Evolutionary conservation across 30 jellyfish, hydroid and myxozoan species (phyloP), one percentile per base, ranked within the genome.

Genomic region (Aurelia aurita): DNA sequence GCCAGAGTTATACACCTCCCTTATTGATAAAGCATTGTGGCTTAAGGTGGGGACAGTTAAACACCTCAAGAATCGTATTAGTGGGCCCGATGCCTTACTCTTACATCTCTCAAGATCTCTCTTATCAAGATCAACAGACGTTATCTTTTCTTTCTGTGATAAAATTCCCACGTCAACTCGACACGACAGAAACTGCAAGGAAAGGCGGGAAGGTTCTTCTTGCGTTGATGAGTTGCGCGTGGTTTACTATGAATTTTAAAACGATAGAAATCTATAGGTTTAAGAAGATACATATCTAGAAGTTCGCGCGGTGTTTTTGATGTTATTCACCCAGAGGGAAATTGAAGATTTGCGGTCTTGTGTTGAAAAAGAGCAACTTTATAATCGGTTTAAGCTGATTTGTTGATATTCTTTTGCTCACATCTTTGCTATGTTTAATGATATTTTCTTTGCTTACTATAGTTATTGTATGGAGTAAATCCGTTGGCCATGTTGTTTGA

Each of bases 231-330:
- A 58, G 28, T 59, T 46, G 69, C 57, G 14, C 69, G 26, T 55
- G 88, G 88, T 77, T 51, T 58, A 39, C 71, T 32, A 44, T 49
- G 88, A 77, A 77, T 77, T 63, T 77, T 77, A 77, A 77, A 77
- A 77, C 61, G 88, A 77, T 77, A 59, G 79, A 59, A 20, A 77
- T 60, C 88, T 77, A 57, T 44, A 60, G 76, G 76, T 79, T 77
- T 77, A 77, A 59, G 46, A 70, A 77, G 88, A 77, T 59, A 59
- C 79, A 77, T 59, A 60, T 59, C 78, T 28, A 23, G 62, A 43
- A 59, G 47, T 27, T 57, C 53, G 26, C 69, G 44, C 88, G 88
- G 88, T 66, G 18, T 31, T 2, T 77, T 22, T 77, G 88, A 77
- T 58, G 65, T 75, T 29, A 15, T 43, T 44, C 23, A 26, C 76